Evolutionary conservation across 2,797 vertebrate species (phyloP).

Genomic region (Protosalanx chinensis): DNA sequence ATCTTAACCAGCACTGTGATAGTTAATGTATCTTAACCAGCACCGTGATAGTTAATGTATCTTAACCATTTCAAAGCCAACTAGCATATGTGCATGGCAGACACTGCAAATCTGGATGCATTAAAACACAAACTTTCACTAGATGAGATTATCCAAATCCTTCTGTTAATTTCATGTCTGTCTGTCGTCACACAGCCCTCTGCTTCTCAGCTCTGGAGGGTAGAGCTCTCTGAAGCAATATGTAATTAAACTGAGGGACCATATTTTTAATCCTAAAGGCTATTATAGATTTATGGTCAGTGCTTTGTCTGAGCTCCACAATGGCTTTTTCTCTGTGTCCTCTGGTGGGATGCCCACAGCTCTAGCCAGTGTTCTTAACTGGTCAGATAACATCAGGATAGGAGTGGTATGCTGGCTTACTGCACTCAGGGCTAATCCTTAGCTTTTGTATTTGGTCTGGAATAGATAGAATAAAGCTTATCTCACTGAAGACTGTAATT

Average conservation of each 20-base stretch:
- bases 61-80: neutral
- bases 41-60: neutral
- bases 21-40: neutral
- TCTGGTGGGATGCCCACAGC: conserved; percentile 43
- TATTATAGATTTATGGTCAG: conserved; percentile 75
- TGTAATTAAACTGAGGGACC: conserved; percentile 78
- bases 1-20: too few relatives aligned
- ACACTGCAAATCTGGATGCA: conserved; percentile 12
- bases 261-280: conserved; percentile 82
- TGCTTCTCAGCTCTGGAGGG: neutral
- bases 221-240: conserved; percentile 74
- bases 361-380: conserved; percentile 69
- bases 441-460: conserved; percentile 56
- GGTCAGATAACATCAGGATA: conserved; percentile 71
- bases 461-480: conserved; percentile 44
- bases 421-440: conserved; percentile 36
- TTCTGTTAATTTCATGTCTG: conserved; percentile 62
- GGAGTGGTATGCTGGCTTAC: conserved; percentile 52
- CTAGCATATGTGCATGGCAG: neutral
- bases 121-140: conserved; percentile 55
- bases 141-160: conserved; percentile 63
- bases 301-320: conserved; percentile 71
- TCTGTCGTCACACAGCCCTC: conserved; percentile 57
- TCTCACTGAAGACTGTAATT: conserved; percentile 59
- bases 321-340: conserved; percentile 45